Conservation (phyloP, 2,113 vertebrate genomes). For the Xiphias gladius region DNA sequence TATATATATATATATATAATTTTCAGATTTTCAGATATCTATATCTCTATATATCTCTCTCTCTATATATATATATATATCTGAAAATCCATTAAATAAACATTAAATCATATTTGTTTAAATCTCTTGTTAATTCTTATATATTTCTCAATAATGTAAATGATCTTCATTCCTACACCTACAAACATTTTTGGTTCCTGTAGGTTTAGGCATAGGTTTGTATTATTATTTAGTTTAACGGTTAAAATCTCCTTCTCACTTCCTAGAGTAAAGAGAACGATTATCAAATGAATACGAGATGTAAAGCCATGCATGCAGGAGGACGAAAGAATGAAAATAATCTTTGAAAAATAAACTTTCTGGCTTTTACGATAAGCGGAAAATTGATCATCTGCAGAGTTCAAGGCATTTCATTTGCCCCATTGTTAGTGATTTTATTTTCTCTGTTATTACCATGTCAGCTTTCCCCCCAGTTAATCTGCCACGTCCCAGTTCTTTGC, state of each 20-base stretch:
- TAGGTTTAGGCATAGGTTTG: background rate
- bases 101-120: too few relatives aligned
- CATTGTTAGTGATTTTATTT: background rate
- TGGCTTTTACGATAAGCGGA: background rate
- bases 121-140: too few relatives aligned
- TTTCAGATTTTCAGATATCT: too few relatives aligned
- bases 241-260: background rate
- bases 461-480: background rate
- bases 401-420: background rate
- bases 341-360: background rate
- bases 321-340: background rate
- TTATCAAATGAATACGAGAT: background rate
- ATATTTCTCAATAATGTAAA: background rate
- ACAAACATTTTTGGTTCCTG: background rate
- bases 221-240: background rate
- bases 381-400: background rate
- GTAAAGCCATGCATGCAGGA: background rate
- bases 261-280: background rate
- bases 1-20: too few relatives aligned
- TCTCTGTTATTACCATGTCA: constrained; percentile 7
- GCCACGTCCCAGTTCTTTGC: background rate
- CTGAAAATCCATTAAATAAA: too few relatives aligned
- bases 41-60: too few relatives aligned
- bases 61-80: too few relatives aligned
- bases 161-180: background rate